Percentiles rank a stretch among this genome's conserved stretches.
Evolutionary conservation across 2,888 invertebrate species (phyloP).

Genomic region (Clusia tigrina): DNA sequence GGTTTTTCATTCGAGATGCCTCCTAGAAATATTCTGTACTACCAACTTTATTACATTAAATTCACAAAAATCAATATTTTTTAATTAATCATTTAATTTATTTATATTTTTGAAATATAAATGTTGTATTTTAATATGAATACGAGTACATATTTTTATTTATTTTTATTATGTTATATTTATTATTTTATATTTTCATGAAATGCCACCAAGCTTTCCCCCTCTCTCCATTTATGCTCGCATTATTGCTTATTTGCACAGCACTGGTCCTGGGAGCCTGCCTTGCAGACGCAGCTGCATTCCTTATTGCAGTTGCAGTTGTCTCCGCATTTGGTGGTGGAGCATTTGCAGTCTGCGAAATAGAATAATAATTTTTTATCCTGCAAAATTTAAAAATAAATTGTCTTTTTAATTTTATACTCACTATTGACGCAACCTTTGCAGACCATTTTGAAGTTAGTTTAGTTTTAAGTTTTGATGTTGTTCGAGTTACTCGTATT

Average conservation of each 20-base stretch:
- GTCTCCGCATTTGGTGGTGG: conserved; percentile 47
- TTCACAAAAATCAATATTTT: no score
- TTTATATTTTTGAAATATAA: no score
- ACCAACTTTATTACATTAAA: no score
- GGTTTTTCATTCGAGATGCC: no score
- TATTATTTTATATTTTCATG: no score
- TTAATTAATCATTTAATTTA: no score
- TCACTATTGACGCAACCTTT: conserved; percentile 49
- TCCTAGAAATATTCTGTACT: no score
- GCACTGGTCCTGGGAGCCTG: conserved; percentile 49
- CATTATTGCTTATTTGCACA: conserved; percentile 43
- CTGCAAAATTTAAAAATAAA: no score
- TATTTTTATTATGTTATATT: not conserved
- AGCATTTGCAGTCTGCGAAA: conserved; percentile 48
- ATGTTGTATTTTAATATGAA: no score
- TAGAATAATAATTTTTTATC: not conserved
- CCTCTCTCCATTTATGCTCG: no score
- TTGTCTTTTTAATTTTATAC: conserved; percentile 29
- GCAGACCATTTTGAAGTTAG: conserved; percentile 46
- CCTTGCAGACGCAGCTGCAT: conserved; percentile 51
- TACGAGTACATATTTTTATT: not conserved
- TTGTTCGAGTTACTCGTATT: not conserved
- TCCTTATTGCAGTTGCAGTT: conserved; percentile 49
- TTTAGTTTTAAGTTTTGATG: not conserved
- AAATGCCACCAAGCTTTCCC: no score